Percentiles rank a stretch among this genome's conserved stretches.
These are phyloP conservation scores for Eulemur rufifrons DNA, from an alignment of 2,113 vertebrate species.

Conservation along the genomic window DNA sequence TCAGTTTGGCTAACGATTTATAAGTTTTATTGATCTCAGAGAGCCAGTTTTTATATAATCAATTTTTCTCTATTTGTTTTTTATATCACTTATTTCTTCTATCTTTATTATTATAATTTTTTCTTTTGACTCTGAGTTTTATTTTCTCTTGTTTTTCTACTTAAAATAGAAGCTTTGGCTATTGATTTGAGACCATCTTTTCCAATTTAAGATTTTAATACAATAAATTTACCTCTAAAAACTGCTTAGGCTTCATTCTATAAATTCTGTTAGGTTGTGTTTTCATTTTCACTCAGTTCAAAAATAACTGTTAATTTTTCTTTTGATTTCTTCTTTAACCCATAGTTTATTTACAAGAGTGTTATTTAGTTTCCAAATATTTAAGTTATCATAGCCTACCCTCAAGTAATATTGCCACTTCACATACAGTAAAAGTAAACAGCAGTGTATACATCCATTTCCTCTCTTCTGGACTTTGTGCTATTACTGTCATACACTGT, in stretches of 20 bases:
- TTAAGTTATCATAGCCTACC: background rate
- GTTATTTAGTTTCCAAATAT: background rate
- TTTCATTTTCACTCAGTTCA: background rate
- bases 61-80: background rate
- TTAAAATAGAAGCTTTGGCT: background rate
- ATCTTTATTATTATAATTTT: background rate
- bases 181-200: background rate
- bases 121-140: background rate
- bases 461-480: background rate
- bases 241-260: background rate
- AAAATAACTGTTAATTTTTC: background rate
- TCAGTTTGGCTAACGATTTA: background rate
- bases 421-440: background rate
- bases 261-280: background rate
- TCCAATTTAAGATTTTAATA: background rate
- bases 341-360: background rate
- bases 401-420: background rate
- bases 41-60: background rate
- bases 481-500: background rate
- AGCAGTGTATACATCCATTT: background rate
- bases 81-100: background rate
- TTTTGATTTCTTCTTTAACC: background rate
- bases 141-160: background rate
- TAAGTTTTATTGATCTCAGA: background rate
- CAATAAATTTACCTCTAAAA: background rate